A percentile compares a stretch with the other conserved stretches of the same genome.
phyloP scores from a whole-genome alignment of 1,140 invertebrate genomes.

The Epicauta chinensis region DNA sequence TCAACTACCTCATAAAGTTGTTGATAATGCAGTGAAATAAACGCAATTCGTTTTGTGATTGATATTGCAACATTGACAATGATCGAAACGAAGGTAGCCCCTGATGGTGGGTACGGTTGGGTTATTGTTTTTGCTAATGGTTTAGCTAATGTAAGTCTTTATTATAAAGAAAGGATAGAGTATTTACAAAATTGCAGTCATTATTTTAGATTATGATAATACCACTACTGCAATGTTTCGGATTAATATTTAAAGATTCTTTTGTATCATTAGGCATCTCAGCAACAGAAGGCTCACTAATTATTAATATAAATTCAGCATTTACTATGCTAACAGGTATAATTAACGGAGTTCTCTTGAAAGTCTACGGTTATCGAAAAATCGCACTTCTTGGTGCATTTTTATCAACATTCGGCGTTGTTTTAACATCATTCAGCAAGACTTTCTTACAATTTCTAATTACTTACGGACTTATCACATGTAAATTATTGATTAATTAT shows the following conservation, averaged over 20 bases:
- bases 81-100: constrained; percentile 39
- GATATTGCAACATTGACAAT: too few relatives aligned
- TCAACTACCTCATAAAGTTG: too few relatives aligned
- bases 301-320: constrained; percentile 60
- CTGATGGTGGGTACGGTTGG: constrained; percentile 64
- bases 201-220: constrained; percentile 52
- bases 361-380: constrained; percentile 57
- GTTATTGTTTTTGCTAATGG: constrained; percentile 54
- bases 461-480: constrained; percentile 57
- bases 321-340: constrained; percentile 54
- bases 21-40: too few relatives aligned
- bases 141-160: constrained; percentile 56
- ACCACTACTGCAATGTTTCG: constrained; percentile 58
- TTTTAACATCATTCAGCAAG: constrained; percentile 50
- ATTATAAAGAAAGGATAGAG: neutral
- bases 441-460: constrained; percentile 54
- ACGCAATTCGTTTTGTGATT: too few relatives aligned
- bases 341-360: constrained; percentile 58
- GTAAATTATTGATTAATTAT: constrained; percentile 32
- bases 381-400: constrained; percentile 51
- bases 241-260: constrained; percentile 57
- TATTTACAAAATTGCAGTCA: too few relatives aligned
- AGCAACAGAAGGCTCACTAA: constrained; percentile 55
- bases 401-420: constrained; percentile 48
- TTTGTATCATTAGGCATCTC: constrained; percentile 51